Base-by-base conservation (phyloP, 2,797 vertebrate species). In the Alauda arvensis region DNA sequence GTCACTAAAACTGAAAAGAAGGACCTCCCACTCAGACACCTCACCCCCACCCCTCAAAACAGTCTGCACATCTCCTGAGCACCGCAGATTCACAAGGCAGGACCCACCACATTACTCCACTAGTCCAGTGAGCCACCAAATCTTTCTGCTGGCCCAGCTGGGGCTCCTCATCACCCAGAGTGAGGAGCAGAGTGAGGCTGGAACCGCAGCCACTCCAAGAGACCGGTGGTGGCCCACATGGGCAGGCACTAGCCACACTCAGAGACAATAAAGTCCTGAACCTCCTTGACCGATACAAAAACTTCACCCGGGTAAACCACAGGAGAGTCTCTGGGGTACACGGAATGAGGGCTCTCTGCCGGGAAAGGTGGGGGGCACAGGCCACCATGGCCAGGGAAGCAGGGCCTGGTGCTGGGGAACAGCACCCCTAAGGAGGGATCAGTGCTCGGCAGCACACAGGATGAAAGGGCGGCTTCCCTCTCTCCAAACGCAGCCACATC, bases 11-110 rank as follows among this genome's bases (percentile, higher is more conserved):
- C 84, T 91, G 77, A 88, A 87, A 77, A 83, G 84, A 78, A 92
- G 49, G 93, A 79, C 89, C 93, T 79, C 93, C 94, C 92, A 95
- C 93, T 87, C 88, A 91, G 83, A 66, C 71, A 77, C 43, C 83
- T 80, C 87, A 87, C 88, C 86, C 91, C 93, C 92, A 91, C 66
- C 78, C 87, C 67, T 79, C 20, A 4, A 84, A 77, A 60, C 60
- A 83, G 59, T 51, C 48, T 26, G 52, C 53, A 33, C 67, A 66
- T 37, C 82, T 72, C 70, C 53, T 0, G 0, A 28, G 70, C 4
- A 0, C 68, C 20, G 14, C 40, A 28, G 49, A 82, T 40, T 45
- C 29, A 17, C 53, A 45, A 85, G 53, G 40, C 81, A 48, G 62
- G 69, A 81, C 46, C 4, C 4, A 37, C 52, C 43, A 75, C 1